Evolutionary conservation across 1,140 invertebrate genomes (phyloP).

Genomic region (Centruroides sculpturatus): DNA sequence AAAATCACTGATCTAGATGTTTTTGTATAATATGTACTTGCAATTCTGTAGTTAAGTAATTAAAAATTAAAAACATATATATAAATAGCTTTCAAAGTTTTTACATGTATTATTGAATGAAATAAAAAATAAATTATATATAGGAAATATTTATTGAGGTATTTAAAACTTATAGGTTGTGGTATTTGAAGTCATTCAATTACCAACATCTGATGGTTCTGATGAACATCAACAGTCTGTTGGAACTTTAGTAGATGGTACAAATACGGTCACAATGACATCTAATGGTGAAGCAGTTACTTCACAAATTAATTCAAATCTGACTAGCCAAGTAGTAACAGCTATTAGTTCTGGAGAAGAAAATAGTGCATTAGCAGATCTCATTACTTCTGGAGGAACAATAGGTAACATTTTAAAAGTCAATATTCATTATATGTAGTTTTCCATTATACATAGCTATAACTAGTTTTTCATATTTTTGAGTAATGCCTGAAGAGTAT

Average conservation of each 20-base stretch:
- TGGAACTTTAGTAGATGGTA: not conserved
- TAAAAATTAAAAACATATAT: no score
- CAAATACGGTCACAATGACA: not conserved
- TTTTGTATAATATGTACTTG: no score
- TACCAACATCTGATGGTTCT: not conserved
- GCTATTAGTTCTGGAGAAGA: not conserved
- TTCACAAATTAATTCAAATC: slow-evolving; percentile 1
- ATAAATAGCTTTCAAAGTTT: no score
- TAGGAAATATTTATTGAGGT: not conserved
- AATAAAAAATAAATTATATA: not conserved
- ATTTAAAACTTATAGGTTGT: slow-evolving; percentile 10
- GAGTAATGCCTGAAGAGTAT: no score
- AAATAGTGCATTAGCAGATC: not conserved
- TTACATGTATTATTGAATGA: no score
- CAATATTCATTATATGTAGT: not conserved
- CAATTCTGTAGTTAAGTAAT: no score
- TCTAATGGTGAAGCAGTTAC: not conserved
- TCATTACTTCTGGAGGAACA: not conserved
- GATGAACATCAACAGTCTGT: not conserved
- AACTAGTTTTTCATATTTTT: no score
- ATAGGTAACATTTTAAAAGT: not conserved
- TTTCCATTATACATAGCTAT: no score
- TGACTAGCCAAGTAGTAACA: not conserved
- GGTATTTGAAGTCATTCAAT: slow-evolving; percentile 20
- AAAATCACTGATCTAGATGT: no score